Percentiles rank a stretch among this genome's conserved stretches.
These are phyloP conservation scores for Artemia franciscana DNA, from an alignment of 1,140 invertebrate species.

Conservation along the genomic window DNA sequence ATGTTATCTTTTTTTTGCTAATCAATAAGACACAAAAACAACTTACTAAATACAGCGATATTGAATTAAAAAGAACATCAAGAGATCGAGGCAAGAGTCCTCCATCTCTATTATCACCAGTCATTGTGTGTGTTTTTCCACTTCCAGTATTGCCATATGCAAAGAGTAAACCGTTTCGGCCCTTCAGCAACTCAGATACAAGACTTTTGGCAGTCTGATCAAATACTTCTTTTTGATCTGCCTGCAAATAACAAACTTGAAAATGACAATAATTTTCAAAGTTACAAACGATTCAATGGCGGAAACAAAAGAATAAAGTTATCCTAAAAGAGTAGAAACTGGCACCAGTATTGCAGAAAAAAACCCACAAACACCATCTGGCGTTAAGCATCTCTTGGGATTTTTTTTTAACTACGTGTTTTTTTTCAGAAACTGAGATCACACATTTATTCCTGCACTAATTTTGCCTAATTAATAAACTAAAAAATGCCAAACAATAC, in stretches of 20 bases:
- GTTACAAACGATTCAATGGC: background rate
- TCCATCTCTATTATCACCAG: slow-evolving; percentile 43
- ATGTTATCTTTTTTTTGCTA: no score
- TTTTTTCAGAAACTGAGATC: no score
- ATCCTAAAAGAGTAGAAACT: background rate
- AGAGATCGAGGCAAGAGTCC: slow-evolving; percentile 70
- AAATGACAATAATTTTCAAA: slow-evolving; percentile 12
- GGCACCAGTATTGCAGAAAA: background rate
- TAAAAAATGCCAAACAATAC: no score
- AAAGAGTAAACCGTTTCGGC: slow-evolving; percentile 72
- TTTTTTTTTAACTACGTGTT: background rate
- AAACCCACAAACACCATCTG: background rate
- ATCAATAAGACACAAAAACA: no score
- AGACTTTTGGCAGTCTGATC: slow-evolving; percentile 59
- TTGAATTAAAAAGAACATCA: slow-evolving; percentile 72
- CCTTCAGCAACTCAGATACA: slow-evolving; percentile 48
- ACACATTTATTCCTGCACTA: no score
- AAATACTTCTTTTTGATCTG: slow-evolving; percentile 60
- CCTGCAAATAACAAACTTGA: background rate
- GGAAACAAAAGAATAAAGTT: background rate
- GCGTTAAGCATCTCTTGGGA: background rate
- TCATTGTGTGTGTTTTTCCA: slow-evolving; percentile 92
- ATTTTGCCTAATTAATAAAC: no score
- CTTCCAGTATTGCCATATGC: slow-evolving; percentile 91
- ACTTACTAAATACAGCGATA: slow-evolving; percentile 14